These are phyloP conservation scores for Anoplopoma fimbria DNA, from an alignment of 2,113 vertebrate genomes.

Conservation along the genomic window DNA sequence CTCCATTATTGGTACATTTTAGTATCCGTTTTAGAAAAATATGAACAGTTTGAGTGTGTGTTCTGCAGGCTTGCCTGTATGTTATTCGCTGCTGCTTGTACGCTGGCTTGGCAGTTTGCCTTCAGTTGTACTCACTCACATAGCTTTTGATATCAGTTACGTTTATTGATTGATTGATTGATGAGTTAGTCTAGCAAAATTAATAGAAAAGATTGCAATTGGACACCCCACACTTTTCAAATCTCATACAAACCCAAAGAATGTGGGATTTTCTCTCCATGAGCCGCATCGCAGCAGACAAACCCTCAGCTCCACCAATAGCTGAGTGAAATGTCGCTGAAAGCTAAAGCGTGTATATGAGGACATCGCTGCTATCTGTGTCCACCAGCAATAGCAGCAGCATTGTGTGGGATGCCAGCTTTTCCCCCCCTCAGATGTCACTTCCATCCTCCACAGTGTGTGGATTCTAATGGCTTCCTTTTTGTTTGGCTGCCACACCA, in stretches of 20 bases:
- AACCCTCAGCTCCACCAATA: slow-evolving; percentile 1
- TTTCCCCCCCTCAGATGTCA: slow-evolving; percentile 45
- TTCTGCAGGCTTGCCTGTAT: not conserved
- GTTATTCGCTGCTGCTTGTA: not conserved
- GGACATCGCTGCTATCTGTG: slow-evolving; percentile 22
- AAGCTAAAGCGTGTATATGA: not conserved
- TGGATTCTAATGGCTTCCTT: slow-evolving; percentile 47
- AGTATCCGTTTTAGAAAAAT: too few species aligned
- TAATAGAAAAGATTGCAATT: not conserved
- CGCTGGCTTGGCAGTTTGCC: not conserved
- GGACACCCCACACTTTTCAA: not conserved
- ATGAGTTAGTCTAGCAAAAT: not conserved
- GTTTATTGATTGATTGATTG: slow-evolving; percentile 28
- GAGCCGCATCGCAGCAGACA: slow-evolving; percentile 9
- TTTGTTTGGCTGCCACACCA: slow-evolving; percentile 57
- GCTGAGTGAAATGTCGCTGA: slow-evolving; percentile 21
- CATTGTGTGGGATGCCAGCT: slow-evolving; percentile 27
- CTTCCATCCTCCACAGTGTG: slow-evolving; percentile 41
- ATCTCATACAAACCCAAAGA: not conserved
- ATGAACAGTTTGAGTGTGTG: not conserved
- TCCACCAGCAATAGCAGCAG: slow-evolving; percentile 34
- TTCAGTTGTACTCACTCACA: slow-evolving; percentile 12
- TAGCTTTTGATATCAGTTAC: slow-evolving; percentile 42
- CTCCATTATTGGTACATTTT: slow-evolving; percentile 16
- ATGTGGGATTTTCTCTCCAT: not conserved